Percentiles rank a stretch among this genome's conserved stretches.
Conservation (phyloP, 2,113 vertebrate genomes). For the Tyto alba region DNA sequence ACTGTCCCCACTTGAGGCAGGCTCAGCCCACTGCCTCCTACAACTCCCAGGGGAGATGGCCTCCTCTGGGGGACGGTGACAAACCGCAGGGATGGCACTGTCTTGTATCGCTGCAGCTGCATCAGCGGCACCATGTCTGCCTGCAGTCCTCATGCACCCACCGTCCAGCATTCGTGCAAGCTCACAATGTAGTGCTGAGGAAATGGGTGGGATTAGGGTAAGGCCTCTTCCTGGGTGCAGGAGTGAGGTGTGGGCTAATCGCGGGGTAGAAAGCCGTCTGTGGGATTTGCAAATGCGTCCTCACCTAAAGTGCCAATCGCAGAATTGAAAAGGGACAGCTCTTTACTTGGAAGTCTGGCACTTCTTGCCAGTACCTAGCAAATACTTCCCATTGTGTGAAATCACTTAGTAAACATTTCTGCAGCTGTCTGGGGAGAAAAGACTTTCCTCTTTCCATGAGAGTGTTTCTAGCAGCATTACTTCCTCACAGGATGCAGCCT, state of each 20-base stretch:
- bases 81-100: rapidly evolving
- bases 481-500: background rate
- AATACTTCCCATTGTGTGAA: slow-evolving; percentile 25
- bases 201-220: background rate
- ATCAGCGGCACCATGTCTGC: background rate
- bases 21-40: background rate
- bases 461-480: background rate
- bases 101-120: background rate
- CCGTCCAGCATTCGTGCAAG: rapidly evolving
- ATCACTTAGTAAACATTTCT: slow-evolving; percentile 4
- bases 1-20: rapidly evolving
- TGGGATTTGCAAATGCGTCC: background rate
- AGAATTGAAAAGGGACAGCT: background rate
- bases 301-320: background rate
- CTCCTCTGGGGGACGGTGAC: background rate
- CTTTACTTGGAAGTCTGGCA: slow-evolving; percentile 38
- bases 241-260: background rate
- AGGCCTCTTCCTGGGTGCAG: background rate
- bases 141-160: background rate
- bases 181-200: rapidly evolving
- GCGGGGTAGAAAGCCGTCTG: rapidly evolving
- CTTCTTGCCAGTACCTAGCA: slow-evolving; percentile 22
- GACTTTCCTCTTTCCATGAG: slow-evolving; percentile 1
- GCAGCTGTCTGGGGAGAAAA: background rate
- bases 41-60: background rate